These are phyloP conservation scores for Hyles vespertilio DNA, from an alignment of 1,140 invertebrate genomes.

Conservation along the genomic window DNA sequence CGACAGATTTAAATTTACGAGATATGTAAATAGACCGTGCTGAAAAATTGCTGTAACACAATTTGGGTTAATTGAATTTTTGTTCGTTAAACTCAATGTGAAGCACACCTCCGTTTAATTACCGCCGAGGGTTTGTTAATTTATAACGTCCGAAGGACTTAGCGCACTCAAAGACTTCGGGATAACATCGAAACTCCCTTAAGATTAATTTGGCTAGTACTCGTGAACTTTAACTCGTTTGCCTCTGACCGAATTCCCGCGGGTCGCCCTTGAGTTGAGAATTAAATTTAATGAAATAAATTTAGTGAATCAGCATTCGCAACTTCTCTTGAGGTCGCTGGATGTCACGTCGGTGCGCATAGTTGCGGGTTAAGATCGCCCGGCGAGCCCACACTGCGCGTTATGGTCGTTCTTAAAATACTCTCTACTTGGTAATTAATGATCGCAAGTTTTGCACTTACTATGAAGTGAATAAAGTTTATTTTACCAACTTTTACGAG, in stretches of 20 bases:
- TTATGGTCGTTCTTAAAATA: no score
- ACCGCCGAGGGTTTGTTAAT: conserved; percentile 67
- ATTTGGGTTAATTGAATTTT: conserved; percentile 68
- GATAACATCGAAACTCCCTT: conserved; percentile 72
- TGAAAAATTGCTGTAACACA: conserved; percentile 50
- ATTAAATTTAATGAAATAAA: conserved; percentile 74
- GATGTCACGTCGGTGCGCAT: conserved; percentile 7
- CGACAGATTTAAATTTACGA: conserved; percentile 44
- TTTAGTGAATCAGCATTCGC: conserved; percentile 56
- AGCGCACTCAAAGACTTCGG: conserved; percentile 51
- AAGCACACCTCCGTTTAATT: conserved; percentile 66
- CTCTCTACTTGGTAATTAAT: no score
- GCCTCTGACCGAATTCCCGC: conserved; percentile 67
- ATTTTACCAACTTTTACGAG: no score
- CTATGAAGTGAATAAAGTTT: no score
- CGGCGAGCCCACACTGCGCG: neutral
- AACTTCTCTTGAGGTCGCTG: conserved; percentile 37
- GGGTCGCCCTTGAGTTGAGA: conserved; percentile 57
- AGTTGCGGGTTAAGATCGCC: neutral
- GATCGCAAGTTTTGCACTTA: no score
- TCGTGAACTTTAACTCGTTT: conserved; percentile 71
- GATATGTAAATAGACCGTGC: conserved; percentile 47
- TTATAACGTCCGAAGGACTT: conserved; percentile 63
- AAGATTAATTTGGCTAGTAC: conserved; percentile 72
- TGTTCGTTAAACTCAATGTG: conserved; percentile 60